Evolutionary conservation across 2,888 invertebrate species (phyloP).

Genomic region (Oscheius myriophilus): DNA sequence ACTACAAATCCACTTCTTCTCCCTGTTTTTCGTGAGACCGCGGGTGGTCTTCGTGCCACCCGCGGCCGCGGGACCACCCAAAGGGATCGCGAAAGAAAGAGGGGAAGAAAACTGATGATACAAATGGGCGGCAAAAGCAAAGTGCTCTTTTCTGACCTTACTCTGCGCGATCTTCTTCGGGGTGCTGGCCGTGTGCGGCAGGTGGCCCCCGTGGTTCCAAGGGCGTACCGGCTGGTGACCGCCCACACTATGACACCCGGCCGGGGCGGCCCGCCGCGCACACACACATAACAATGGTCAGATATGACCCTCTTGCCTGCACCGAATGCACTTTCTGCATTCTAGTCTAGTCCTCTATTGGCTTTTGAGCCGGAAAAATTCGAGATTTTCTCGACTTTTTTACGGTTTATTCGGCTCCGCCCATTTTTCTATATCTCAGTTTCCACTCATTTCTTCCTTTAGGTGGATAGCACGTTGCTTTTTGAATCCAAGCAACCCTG

Average conservation of each 20-base stretch:
- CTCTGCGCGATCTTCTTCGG: background rate
- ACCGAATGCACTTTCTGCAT: background rate
- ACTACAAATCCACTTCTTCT: too few species aligned
- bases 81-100: background rate
- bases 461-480: too few species aligned
- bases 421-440: too few species aligned
- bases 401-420: too few species aligned
- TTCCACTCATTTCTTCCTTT: too few species aligned
- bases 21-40: too few species aligned
- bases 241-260: conserved; percentile 25
- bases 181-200: conserved; percentile 6
- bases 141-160: background rate
- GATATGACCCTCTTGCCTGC: conserved; percentile 22
- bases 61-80: background rate
- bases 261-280: conserved; percentile 17
- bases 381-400: too few species aligned
- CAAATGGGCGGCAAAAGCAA: background rate
- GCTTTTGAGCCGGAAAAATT: too few species aligned
- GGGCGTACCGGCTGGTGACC: conserved; percentile 22
- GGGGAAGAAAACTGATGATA: background rate
- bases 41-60: too few species aligned
- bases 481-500: too few species aligned
- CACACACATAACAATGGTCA: conserved; percentile 30
- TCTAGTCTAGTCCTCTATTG: too few species aligned
- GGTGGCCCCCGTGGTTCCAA: conserved; percentile 26